Evolutionary conservation across 2,113 vertebrate species (phyloP), one percentile per base, ranked within the genome.

Genomic region (Noturus placidus): DNA sequence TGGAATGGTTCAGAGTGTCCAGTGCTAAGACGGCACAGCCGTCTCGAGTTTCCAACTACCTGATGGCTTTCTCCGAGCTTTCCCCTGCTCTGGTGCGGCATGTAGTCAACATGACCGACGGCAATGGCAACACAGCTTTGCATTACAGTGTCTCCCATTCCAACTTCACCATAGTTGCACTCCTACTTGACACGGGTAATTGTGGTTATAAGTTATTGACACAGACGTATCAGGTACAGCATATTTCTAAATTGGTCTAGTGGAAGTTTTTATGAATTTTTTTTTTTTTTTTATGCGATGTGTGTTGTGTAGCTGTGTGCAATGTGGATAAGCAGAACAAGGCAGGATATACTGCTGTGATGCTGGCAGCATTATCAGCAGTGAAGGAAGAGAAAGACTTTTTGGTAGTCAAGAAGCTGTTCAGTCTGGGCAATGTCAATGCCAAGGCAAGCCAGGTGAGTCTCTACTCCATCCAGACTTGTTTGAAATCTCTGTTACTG

Each of bases 61-160:
- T 99, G 88, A 94, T 96, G 92, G 96, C 96, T 0, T 95, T 98
- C 84, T 93, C 94, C 0, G 95, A 96, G 90, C 89, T 98, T 90
- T 98, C 97, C 0, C 92, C 95, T 0, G 90, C 92, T 20, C 93
- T 99, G 84, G 92, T 98, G 93, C 88, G 93, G 5, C 96, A 97
- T 0, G 93, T 99, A 11, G 96, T 99, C 91, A 99, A 99, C 94
- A 96, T 99, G 95, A 96, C 95, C 0, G 98, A 99, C 0, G 96
- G 97, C 38, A 99, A 99, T 0, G 97, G 98, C 57, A 99, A 99
- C 96, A 98, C 97, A 0, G 98, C 97, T 54, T 94, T 99, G 50
- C 98, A 99, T 95, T 99, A 99, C 95, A 99, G 97, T 0, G 97
- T 99, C 77, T 99, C 98, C 1, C 98, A 99, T 91, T 98, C 97